These are phyloP conservation scores for Pammene fasciana DNA, from an alignment of 2,888 invertebrate genomes.

Conservation along the genomic window DNA sequence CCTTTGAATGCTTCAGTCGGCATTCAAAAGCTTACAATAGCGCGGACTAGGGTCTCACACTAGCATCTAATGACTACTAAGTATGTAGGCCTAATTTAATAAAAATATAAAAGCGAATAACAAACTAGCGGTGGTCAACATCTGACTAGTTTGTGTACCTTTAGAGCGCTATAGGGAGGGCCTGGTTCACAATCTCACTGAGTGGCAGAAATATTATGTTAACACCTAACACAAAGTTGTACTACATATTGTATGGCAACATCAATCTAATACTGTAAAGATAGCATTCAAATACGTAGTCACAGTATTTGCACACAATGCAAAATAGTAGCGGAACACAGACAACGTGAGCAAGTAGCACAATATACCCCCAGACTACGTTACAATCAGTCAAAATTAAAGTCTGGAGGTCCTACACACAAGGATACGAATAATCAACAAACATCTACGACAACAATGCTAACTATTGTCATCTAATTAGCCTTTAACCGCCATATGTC, in stretches of 20 bases:
- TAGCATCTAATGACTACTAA: background rate
- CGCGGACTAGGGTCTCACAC: background rate
- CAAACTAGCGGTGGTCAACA: conserved; percentile 24
- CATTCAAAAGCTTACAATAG: background rate
- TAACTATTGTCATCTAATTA: background rate
- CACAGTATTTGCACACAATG: background rate
- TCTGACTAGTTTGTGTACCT: conserved; percentile 10
- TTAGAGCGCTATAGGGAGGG: background rate
- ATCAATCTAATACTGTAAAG: too few species aligned
- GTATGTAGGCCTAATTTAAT: background rate
- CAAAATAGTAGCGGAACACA: background rate
- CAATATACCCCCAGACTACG: background rate
- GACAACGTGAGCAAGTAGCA: background rate
- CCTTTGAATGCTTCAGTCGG: background rate
- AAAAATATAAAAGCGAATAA: background rate
- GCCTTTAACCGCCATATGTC: too few species aligned
- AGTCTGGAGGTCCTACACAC: background rate
- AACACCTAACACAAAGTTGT: too few species aligned
- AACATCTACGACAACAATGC: background rate
- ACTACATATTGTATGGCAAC: too few species aligned
- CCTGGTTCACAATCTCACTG: too few species aligned
- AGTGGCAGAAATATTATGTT: too few species aligned
- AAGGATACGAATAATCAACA: conserved; percentile 9
- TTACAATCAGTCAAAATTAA: background rate
- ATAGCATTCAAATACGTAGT: background rate